phyloP scores from a whole-genome alignment of 30 jellyfish, hydroid and myxozoan species.

The Phacellophora camtschatica region DNA sequence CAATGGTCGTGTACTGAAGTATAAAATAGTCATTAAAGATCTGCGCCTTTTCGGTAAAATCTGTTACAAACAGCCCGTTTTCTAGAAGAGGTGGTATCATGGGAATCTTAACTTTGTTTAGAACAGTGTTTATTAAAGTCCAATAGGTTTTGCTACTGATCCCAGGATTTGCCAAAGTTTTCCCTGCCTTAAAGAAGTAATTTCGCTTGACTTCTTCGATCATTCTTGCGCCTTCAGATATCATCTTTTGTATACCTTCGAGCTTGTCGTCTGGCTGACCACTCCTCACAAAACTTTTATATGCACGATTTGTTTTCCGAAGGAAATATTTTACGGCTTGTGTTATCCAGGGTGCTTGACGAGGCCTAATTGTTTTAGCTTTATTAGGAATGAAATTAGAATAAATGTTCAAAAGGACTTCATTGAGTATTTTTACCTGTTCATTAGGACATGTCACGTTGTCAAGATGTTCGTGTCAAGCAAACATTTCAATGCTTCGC shows the following conservation, averaged over 20 bases:
- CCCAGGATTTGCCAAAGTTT: slow-evolving; percentile 12
- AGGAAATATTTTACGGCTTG: background rate
- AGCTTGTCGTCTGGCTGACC: too few species aligned
- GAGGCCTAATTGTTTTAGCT: slow-evolving; percentile 8
- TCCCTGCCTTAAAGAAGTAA: slow-evolving; percentile 1
- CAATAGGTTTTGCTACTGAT: slow-evolving; percentile 42
- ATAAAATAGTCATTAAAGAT: slow-evolving; percentile 41
- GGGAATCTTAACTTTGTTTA: slow-evolving; percentile 51
- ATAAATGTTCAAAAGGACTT: background rate
- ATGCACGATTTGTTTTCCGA: too few species aligned
- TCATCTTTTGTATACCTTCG: too few species aligned
- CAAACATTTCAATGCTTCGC: background rate
- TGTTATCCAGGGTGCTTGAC: slow-evolving; percentile 50
- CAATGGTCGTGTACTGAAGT: slow-evolving; percentile 45
- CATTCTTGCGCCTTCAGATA: too few species aligned
- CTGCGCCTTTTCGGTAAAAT: slow-evolving; percentile 52
- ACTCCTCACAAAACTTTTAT: too few species aligned
- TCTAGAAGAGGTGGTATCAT: slow-evolving; percentile 52
- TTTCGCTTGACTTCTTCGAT: too few species aligned
- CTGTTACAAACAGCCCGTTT: slow-evolving; percentile 37
- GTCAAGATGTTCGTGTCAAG: background rate
- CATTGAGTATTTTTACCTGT: background rate
- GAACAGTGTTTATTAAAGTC: slow-evolving; percentile 21
- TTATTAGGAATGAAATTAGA: slow-evolving; percentile 12
- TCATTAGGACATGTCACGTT: background rate